Base-by-base conservation (phyloP, 2,888 invertebrate genomes). In the Drosophila limbata region DNA sequence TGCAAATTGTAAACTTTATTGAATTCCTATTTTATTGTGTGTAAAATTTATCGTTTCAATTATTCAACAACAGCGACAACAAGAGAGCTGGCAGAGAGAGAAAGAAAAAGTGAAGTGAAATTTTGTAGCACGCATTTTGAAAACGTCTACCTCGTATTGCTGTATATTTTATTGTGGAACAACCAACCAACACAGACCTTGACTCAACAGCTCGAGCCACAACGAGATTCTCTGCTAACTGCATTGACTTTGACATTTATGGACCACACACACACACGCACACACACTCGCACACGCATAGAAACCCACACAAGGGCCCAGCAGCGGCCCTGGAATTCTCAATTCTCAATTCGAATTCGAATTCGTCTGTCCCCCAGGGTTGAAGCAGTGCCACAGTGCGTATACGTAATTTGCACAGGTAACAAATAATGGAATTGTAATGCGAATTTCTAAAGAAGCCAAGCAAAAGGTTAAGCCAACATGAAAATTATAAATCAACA, bases 211-310 rank as follows among this genome's bases (percentile, higher is more conserved):
- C 64, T 69, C 57, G 51, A 63, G 60, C 33, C 40, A 48, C 44
- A 45, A 40, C 64, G 68, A 73, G 61, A 83, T 77, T 57, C 51
- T 56, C 60, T 53, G 73, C 68, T 69, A 80, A 75, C 81, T 81
- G 87, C 84, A 86, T 84, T 84, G 84, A 84, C 84, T 84, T 84
- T 84, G 88, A 84, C 84, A 84, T 84, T 84, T 88, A 84, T 88
- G 70, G 84, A 55, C 53, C 48, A 15, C n/a, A n/a, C 39, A 44
- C 35, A 45, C n/a, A 17, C 25, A 2, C 10, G 25, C 42, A 17
- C 40, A 21, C 48, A n/a, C 25, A 2, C 9, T 40, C 35, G 37
- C 15, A 17, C 15, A 2, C 10, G 25, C 39, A 17, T 31, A 31
- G 40, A 33, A 4, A 15, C n/a, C 37, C 42, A 40, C 11, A 17